Percentiles rank a stretch among this genome's conserved stretches.
phyloP scores from a whole-genome alignment of 2,888 invertebrate species.

The Stenoptilia bipunctidactyla region DNA sequence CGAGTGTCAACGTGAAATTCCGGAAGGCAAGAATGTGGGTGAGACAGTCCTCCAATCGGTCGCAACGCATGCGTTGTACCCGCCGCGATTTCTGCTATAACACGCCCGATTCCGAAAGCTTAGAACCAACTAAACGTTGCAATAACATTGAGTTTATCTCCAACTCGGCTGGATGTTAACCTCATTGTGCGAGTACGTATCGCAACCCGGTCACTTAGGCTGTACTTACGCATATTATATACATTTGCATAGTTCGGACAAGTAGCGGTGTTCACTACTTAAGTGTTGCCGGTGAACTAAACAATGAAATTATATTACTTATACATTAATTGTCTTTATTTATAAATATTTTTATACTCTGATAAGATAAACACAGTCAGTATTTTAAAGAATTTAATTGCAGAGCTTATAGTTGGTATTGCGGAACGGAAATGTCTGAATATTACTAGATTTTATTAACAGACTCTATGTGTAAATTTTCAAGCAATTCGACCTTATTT shows the following conservation, averaged over 20 bases:
- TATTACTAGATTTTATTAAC: too few species aligned
- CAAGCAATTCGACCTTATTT: too few species aligned
- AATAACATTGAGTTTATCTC: constrained; percentile 1
- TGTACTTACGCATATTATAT: constrained; percentile 57
- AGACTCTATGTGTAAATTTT: too few species aligned
- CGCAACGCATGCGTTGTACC: constrained; percentile 55
- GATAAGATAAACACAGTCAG: too few species aligned
- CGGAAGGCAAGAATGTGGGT: constrained; percentile 63
- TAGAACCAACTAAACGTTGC: constrained; percentile 31
- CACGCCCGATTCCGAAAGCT: constrained; percentile 39
- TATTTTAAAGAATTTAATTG: too few species aligned
- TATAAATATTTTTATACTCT: too few species aligned
- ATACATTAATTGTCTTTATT: too few species aligned
- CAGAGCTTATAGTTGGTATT: too few species aligned
- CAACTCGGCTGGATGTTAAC: constrained; percentile 14
- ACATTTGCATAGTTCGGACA: constrained; percentile 62
- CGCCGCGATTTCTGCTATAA: constrained; percentile 50
- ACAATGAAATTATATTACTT: too few species aligned
- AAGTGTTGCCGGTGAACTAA: too few species aligned
- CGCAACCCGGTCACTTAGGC: constrained; percentile 63
- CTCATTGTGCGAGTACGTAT: constrained; percentile 16
- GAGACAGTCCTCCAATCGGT: constrained; percentile 57
- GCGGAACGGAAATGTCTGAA: too few species aligned
- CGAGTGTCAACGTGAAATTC: constrained; percentile 57
- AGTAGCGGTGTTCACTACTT: constrained; percentile 44